Base-by-base conservation (phyloP, 2,888 invertebrate genomes). In the Lithophane ornitopus region DNA sequence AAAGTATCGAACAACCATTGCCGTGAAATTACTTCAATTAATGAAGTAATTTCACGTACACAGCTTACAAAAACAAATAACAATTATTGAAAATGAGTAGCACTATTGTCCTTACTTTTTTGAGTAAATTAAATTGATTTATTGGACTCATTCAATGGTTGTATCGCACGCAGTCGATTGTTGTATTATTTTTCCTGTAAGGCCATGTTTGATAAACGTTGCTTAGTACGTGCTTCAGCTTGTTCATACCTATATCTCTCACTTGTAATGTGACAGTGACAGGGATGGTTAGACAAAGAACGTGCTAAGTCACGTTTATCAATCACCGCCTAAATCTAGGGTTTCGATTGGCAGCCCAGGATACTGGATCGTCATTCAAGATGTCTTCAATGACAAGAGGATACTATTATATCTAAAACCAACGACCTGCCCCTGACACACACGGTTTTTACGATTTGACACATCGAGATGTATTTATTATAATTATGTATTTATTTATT, bases 81-180 rank as follows among this genome's bases (percentile, higher is more conserved):
- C 59, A 26, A 44, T 65, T 52, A 44, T 49, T 2, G 22, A 19
- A 1, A 66, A 52, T 44, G 19, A 34, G 2, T 34, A 34, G 34
- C 7, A 16, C n/a, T 12, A n/a, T 8, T 3, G 11, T 16, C 12
- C n/a, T n/a, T n/a, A 1, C 9, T 0, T 26, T 52, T 44, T 44
- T 44, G n/a, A 65, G n/a, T n/a, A 19, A 75, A 74, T n/a, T 12
- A 46, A 12, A 14, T 63, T 49, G 28, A 14, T 49, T 22, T 61
- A 44, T 11, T 46, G 52, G 8, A 22, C 26, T 14, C 1, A 3
- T 19, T 19, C 19, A 59, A 16, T 41, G 8, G 14, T 69, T 62
- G 16, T 16, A 74, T 28, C 7, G 9, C 3, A 52, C 4, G 9
- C 7, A 44, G n/a, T 19, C 1, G 6, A 73, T 73, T 39, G 22